These are phyloP conservation scores for Adelosebastes latens DNA, from an alignment of 2,797 vertebrate genomes.

Conservation along the genomic window DNA sequence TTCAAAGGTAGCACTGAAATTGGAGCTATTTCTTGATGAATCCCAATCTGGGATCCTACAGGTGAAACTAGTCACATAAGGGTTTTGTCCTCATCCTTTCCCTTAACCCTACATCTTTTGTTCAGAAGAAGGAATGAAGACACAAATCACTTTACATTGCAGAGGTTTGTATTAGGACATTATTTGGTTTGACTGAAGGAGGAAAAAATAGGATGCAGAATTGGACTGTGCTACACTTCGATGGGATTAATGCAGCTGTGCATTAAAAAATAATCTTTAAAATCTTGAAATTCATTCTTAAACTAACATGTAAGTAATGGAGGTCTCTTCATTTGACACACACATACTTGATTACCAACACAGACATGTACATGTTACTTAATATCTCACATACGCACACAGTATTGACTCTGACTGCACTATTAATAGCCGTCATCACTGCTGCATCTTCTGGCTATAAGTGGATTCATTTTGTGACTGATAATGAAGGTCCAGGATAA, in stretches of 20 bases:
- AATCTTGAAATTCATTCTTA: conserved; percentile 10
- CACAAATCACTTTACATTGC: background rate
- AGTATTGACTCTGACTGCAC: conserved; percentile 40
- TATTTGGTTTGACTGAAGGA: background rate
- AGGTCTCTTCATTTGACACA: conserved; percentile 24
- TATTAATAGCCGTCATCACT: conserved; percentile 43
- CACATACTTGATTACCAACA: conserved; percentile 40
- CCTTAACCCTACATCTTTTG: background rate
- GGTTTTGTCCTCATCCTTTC: background rate
- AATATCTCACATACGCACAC: conserved; percentile 39
- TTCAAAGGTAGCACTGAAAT: background rate
- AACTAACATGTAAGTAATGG: conserved; percentile 5
- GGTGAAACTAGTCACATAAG: background rate
- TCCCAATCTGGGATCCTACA: background rate
- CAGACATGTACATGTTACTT: conserved; percentile 40
- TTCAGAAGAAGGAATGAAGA: background rate
- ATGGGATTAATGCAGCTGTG: background rate
- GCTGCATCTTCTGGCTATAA: conserved; percentile 21
- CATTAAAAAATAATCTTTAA: conserved; percentile 21
- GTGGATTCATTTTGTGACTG: conserved; percentile 28
- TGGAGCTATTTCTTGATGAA: background rate
- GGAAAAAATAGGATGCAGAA: background rate
- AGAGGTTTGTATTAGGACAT: background rate
- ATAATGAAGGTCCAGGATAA: conserved; percentile 27
- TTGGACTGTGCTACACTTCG: background rate